Evolutionary conservation across 2,888 invertebrate species (phyloP), one percentile per base, ranked within the genome.

Genomic region (Pollenia labialis): DNA sequence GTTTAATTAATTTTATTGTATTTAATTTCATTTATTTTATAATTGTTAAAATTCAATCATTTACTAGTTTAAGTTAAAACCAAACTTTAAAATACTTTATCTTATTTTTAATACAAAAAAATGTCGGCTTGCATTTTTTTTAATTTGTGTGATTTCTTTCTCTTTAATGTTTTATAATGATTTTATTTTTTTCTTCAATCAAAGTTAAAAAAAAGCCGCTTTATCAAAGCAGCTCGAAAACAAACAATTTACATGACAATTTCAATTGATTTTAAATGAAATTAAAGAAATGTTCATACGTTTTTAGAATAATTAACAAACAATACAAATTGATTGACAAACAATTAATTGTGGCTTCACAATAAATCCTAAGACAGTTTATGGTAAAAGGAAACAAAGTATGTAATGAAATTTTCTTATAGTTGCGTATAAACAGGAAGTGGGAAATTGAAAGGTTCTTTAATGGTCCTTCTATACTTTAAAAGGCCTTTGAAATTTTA

Each of bases 261-360:
- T 79, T 32, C 44, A 68, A 74, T 56, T 72, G 48, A 62, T 66
- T 77, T 71, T 12, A 16, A 79, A 44, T 64, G 42, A 66, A 79
- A 66, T 50, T 16, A 71, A 76, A 60, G 69, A 71, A 68, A 75
- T 64, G 40, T 18, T 69, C 7, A 68, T 76, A 83, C 72, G 83
- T 66, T 77, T 77, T 62, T 83, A 83, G 83, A 83, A 83, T 83
- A 64, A 69, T 82, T 82, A 69, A 62, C 44, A 82, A 60, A 54
- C 54, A 72, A 71, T 71, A 80, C 4, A 71, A 69, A 9, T 32
- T 60, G 69, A 69, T n/a, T 69, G 69, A 23, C 69, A 52, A 66
- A 50, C 44, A 69, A 12, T 60, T 60, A 81, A 81, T 54, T 40
- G 52, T 54, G 46, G 32, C 52, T 80, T 44, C 16, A 32, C 44